Base-by-base conservation (phyloP, 2,797 vertebrate species). In the Ctenopoma multispine region DNA sequence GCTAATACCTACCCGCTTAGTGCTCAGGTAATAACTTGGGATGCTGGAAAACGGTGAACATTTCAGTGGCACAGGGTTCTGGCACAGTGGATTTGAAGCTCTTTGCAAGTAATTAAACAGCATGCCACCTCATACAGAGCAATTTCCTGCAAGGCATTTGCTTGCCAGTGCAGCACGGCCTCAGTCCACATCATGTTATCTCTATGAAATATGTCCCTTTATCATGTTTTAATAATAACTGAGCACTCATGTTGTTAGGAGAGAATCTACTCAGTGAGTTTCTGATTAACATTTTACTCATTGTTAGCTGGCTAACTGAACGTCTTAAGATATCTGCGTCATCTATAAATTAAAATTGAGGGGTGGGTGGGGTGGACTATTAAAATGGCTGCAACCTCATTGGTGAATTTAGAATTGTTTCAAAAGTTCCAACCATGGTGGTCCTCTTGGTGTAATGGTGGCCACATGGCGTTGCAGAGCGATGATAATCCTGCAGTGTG, bases 61-160 rank as follows among this genome's bases (percentile, higher is more conserved):
- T 86, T 90, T 90, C 72, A 73, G 83, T 65, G 21, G 77, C 49
- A 38, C 64, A 54, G 76, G 72, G 82, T 90, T 89, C 77, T 84
- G 78, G 83, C 80, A 82, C 80, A 75, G 79, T 88, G 85, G 88
- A 92, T 90, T 88, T 85, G 84, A 88, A 90, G 83, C 83, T 90
- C 81, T 88, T 87, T 78, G 81, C 87, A 89, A 92, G 89, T 89
- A 90, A 92, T 93, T 93, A 93, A 92, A 92, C 91, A 91, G 88
- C 89, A 86, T 72, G 90, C 77, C 86, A 88, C 88, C 90, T 91
- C 90, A 89, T 87, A 89, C 85, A 75, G 84, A 90, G 86, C 82
- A 89, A 90, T 92, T 92, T 93, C 89, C 89, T 89, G 87, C 83
- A 50, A 88, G 85, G 89, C 81, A 72, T 87, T 91, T 86, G 74